phyloP scores from a whole-genome alignment of 2,888 invertebrate genomes.

The Aphrophora alni region DNA sequence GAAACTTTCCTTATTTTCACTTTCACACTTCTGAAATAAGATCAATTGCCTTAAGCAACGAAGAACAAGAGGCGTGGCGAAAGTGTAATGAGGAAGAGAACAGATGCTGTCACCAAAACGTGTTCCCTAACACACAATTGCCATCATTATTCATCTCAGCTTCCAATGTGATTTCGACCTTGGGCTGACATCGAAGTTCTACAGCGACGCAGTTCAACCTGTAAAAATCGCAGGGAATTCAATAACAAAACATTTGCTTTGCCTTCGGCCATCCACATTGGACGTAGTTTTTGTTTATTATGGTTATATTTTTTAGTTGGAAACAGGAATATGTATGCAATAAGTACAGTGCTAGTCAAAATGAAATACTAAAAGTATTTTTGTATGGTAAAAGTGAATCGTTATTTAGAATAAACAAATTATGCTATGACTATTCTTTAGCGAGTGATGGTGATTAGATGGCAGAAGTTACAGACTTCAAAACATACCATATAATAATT shows the following conservation, averaged over 20 bases:
- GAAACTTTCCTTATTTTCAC: conserved; percentile 24
- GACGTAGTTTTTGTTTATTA: background rate
- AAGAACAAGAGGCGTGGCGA: conserved; percentile 41
- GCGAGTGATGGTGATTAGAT: background rate
- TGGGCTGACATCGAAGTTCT: background rate
- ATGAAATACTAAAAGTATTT: conserved; percentile 23
- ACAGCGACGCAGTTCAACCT: background rate
- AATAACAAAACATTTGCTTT: background rate
- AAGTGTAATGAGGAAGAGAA: conserved; percentile 40
- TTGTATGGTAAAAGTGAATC: background rate
- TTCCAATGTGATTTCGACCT: conserved; percentile 9
- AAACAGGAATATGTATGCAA: background rate
- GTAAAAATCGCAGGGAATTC: no score
- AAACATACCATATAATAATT: background rate
- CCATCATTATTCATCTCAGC: conserved; percentile 29
- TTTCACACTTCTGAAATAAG: conserved; percentile 43
- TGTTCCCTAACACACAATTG: conserved; percentile 27
- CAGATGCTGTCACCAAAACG: conserved; percentile 24
- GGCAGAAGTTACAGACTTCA: background rate
- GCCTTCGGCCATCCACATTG: background rate
- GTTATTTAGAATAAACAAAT: background rate
- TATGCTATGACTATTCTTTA: background rate
- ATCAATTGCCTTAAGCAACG: conserved; percentile 34
- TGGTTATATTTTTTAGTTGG: background rate
- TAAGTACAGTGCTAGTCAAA: conserved; percentile 39